Evolutionary conservation across 2,797 vertebrate species (phyloP).

Genomic region (Chaetodon trifasciatus): DNA sequence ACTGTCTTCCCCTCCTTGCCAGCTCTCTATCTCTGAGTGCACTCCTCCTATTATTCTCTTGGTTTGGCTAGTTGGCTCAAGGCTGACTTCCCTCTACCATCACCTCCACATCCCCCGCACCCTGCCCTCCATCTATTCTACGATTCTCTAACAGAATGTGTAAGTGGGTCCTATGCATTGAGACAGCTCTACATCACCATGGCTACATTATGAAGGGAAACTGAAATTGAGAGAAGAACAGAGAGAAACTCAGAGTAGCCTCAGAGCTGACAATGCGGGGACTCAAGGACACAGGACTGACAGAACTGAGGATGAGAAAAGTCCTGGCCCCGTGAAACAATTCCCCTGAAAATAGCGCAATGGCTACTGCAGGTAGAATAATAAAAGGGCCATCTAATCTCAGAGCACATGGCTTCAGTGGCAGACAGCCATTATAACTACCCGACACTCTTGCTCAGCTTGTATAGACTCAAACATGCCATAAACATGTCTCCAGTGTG

Average conservation of each 20-base stretch:
- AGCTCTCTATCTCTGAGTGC: slow-evolving; percentile 61
- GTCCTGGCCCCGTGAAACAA: slow-evolving; percentile 19
- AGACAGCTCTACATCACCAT: slow-evolving; percentile 70
- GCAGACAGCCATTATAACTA: slow-evolving; percentile 24
- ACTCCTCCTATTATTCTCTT: slow-evolving; percentile 69
- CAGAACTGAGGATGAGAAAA: slow-evolving; percentile 54
- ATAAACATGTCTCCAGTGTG: slow-evolving; percentile 14
- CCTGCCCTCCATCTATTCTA: slow-evolving; percentile 49
- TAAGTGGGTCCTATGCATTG: slow-evolving; percentile 42
- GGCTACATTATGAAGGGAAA: slow-evolving; percentile 66
- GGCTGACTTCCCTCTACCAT: slow-evolving; percentile 62
- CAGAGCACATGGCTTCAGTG: slow-evolving; percentile 26
- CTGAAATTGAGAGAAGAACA: slow-evolving; percentile 27
- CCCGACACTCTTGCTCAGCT: not conserved
- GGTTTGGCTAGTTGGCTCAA: slow-evolving; percentile 67
- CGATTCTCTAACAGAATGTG: slow-evolving; percentile 49
- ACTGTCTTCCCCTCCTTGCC: slow-evolving; percentile 48
- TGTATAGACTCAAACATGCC: slow-evolving; percentile 2
- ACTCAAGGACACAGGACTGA: slow-evolving; percentile 61
- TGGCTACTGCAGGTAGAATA: slow-evolving; percentile 30
- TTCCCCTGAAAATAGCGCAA: slow-evolving; percentile 46
- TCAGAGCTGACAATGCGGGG: slow-evolving; percentile 57
- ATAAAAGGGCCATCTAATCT: slow-evolving; percentile 27
- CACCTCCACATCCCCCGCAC: slow-evolving; percentile 11
- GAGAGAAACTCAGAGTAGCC: slow-evolving; percentile 33